Evolutionary conservation across 2,888 invertebrate species (phyloP).

Genomic region (Hyalella azteca): DNA sequence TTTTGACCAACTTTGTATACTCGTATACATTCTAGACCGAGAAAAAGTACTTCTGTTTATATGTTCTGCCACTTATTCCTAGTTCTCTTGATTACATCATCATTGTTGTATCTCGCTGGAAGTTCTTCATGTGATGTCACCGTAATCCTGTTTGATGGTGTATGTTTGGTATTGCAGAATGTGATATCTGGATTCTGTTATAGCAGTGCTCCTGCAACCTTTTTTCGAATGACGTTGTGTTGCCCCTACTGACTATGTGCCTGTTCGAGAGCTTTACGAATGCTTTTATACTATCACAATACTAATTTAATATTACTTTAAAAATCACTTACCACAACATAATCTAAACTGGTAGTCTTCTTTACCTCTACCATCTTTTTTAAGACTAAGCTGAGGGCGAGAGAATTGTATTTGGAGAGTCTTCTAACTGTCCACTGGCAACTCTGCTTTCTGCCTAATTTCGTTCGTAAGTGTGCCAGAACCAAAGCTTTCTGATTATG

Average conservation of each 20-base stretch:
- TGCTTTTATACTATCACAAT: slow-evolving; percentile 16
- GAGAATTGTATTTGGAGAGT: slow-evolving; percentile 1
- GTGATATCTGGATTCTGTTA: slow-evolving; percentile 31
- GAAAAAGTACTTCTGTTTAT: too few species aligned
- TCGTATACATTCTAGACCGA: too few species aligned
- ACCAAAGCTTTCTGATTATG: slow-evolving; percentile 31
- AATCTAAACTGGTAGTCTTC: too few species aligned
- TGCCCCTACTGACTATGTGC: not conserved
- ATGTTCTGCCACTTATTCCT: too few species aligned
- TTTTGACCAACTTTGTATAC: too few species aligned
- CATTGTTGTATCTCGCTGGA: not conserved
- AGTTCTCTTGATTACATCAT: too few species aligned
- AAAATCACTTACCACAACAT: slow-evolving; percentile 15
- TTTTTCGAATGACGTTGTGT: slow-evolving; percentile 28
- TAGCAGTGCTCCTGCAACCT: slow-evolving; percentile 3
- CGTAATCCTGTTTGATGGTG: slow-evolving; percentile 25
- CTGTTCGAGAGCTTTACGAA: slow-evolving; percentile 29
- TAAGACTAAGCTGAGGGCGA: not conserved
- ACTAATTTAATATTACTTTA: slow-evolving; percentile 3
- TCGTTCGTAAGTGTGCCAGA: not conserved
- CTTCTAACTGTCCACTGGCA: not conserved
- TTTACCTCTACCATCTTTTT: too few species aligned
- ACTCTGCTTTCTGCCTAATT: not conserved
- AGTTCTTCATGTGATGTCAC: slow-evolving; percentile 2
- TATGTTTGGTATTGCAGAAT: slow-evolving; percentile 33